These are phyloP conservation scores for Enteromius unitaeniatus DNA, from an alignment of 2,797 vertebrate genomes.

Conservation along the genomic window DNA sequence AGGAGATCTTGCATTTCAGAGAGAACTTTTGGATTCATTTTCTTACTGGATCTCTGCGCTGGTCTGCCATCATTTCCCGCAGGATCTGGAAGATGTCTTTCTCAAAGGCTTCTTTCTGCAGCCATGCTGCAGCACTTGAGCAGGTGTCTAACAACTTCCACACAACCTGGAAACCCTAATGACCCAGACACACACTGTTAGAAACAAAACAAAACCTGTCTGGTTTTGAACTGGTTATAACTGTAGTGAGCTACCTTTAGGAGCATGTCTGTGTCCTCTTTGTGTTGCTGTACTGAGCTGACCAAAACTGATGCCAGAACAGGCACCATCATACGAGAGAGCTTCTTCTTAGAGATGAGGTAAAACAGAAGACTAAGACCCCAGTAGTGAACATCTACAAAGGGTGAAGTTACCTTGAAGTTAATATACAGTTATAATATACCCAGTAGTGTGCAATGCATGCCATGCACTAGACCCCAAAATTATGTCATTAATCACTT, in stretches of 20 bases:
- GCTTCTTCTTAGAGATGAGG: conserved; percentile 87
- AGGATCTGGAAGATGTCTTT: conserved; percentile 88
- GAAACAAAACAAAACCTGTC: neutral
- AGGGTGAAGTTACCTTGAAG: neutral
- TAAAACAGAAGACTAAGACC: conserved; percentile 85
- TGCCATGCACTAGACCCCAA: neutral
- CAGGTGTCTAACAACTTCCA: conserved; percentile 86
- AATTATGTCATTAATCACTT: too few species aligned
- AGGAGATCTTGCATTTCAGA: neutral
- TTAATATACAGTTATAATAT: neutral
- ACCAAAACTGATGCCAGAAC: conserved; percentile 87
- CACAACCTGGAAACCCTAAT: conserved; percentile 83
- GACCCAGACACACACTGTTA: neutral
- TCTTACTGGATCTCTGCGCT: conserved; percentile 78
- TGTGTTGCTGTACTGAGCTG: conserved; percentile 82
- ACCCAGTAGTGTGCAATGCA: neutral
- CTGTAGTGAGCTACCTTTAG: conserved; percentile 77
- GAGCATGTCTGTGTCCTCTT: conserved; percentile 82
- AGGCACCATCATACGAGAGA: conserved; percentile 84
- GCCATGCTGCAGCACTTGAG: conserved; percentile 81
- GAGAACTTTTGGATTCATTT: neutral
- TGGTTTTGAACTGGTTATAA: neutral
- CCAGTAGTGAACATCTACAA: conserved; percentile 89
- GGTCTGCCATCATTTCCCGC: conserved; percentile 76
- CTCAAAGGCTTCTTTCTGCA: conserved; percentile 87